Base-by-base conservation (phyloP, 1,140 invertebrate genomes). In the Zeugodacus cucurbitae region DNA sequence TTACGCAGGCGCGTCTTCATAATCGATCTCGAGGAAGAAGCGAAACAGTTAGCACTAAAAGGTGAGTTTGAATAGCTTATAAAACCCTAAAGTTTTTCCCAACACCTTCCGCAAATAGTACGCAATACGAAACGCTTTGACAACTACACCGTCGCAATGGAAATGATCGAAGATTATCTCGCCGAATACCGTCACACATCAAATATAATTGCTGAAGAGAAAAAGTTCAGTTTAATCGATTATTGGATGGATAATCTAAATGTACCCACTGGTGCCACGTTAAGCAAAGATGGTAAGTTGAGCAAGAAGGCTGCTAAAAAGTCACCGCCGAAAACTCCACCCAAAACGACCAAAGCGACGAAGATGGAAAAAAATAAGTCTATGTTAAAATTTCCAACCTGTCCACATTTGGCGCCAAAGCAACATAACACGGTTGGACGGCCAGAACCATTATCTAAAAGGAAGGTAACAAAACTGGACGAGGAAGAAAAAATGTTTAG, bases 231-330 rank as follows among this genome's bases (percentile, higher is more conserved):
- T 58, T 54, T 88, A 22, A 67, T 86, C 41, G 26, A 86, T 67
- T 88, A 37, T 86, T 88, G 88, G 88, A 17, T 88, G 26, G 26
- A 64, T 10, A 58, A 88, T 64, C 37, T 85, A 17, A 59, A 85
- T 54, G 37, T 86, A 14, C 29, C 44, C 20, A 88, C 70, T 32
- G 70, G 58, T 62, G 57, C 48, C 11, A 58, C 58, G 22, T 34
- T 26, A 58, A 10, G 3, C 17, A 88, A 48, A 54, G 48, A 62
- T 1, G 20, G 32, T 44, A 37, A 62, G 58, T 62, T 26, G 17
- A 62, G 17, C 26, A 62, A 34, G 20, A 87, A 41, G 6, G 37
- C 20, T 17, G 7, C 26, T 1, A 22, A n/a, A 29, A 26, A 74
- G 44, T 74, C 32, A 48, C 17, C 26, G 10, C 34, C 67, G 67